Evolutionary conservation across 2,113 vertebrate genomes (phyloP), one percentile per base, ranked within the genome.

Genomic region (Callospermophilus lateralis): DNA sequence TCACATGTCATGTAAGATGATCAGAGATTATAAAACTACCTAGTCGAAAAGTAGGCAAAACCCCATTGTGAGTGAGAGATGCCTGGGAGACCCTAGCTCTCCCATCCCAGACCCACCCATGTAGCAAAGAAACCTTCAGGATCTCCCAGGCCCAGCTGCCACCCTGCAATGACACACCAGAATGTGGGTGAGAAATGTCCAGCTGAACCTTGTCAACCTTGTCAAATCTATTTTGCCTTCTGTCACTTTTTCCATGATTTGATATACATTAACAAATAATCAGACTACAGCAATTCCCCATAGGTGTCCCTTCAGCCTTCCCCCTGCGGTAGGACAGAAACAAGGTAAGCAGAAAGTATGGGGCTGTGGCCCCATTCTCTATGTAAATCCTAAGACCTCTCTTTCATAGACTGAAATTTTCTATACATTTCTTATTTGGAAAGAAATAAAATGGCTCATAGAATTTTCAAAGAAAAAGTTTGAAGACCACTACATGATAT

Each of bases 81-180:
- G 9, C 6, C 19, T 1, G 3, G n/a, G 6, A 20, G 20, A 11
- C 0, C n/a, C 24, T 20, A 83, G 2, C 1, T 80, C 37, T 34
- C 58, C 45, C 51, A 45, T 3, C 4, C 8, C 17, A 63, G 74
- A 45, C 6, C 2, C 22, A 93, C 34, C 77, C 51, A 51, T 0
- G 37, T n/a, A 85, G 6, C 45, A 87, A 37, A 67, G 28, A 83
- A 84, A 19, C 5, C 32, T 78, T 92, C 39, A 48, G 34, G 45
- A n/a, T 28, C 26, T 61, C 12, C 58, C 4, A n/a, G 30, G 0
- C 4, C 3, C 30, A 80, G 26, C 17, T 24, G 45, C n/a, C 32
- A 55, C 1, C 15, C 1, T 65, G 8, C 9, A 77, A 39, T 5
- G 11, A 6, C 28, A n/a, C 4, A 8, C 24, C 5, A 34, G 20